phyloP scores from a whole-genome alignment of 1,140 invertebrate species.

The Bombus balteatus region DNA sequence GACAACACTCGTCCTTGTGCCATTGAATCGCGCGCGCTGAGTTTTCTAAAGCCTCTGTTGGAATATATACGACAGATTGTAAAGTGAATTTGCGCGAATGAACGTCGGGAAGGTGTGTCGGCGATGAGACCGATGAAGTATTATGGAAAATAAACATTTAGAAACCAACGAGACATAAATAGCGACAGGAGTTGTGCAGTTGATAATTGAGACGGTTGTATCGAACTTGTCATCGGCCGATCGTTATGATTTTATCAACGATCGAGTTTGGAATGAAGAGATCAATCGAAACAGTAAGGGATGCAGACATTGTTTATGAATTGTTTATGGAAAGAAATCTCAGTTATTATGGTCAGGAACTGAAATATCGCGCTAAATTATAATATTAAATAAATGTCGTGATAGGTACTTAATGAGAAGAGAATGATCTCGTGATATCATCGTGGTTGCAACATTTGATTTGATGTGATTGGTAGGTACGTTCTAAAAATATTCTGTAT shows the following conservation, averaged over 20 bases:
- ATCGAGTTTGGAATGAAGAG: no score
- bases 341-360: no score
- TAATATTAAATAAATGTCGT: neutral
- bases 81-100: neutral
- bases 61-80: neutral
- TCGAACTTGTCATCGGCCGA: no score
- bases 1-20: constrained; percentile 52
- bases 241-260: no score
- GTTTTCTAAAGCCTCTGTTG: neutral
- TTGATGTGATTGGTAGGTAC: neutral
- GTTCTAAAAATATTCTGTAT: neutral
- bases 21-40: neutral
- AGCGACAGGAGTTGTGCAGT: no score
- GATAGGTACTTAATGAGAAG: neutral
- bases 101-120: neutral
- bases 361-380: neutral
- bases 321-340: no score
- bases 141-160: neutral
- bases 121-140: neutral
- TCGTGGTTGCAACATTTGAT: neutral
- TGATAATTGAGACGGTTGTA: no score
- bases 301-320: no score
- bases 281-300: no score
- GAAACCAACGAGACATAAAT: neutral
- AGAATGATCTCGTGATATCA: neutral